A percentile compares a stretch with the other conserved stretches of the same genome.
Conservation (phyloP, 2,797 vertebrate species). For the Clarias platycephalus region DNA sequence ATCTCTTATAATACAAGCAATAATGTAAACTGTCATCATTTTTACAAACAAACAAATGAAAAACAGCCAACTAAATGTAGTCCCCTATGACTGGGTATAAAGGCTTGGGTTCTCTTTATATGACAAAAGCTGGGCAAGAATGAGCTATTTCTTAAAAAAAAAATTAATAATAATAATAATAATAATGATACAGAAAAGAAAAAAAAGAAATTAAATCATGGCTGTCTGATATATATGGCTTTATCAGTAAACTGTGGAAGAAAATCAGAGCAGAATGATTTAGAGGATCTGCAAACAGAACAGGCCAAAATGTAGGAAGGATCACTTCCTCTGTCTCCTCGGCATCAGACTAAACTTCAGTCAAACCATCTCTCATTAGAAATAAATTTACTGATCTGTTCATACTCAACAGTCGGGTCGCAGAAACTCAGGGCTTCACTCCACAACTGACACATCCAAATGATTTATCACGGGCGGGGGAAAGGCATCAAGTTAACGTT, state of each 20-base stretch:
- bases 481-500: neutral
- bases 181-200: neutral
- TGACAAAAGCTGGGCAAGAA: neutral
- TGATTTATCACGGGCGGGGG: no score
- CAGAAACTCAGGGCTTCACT: no score
- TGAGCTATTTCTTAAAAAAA: no score
- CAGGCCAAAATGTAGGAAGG: neutral
- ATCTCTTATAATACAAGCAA: no score
- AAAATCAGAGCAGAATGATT: neutral
- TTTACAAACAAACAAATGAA: no score
- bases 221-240: neutral
- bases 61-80: no score
- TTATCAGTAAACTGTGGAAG: neutral
- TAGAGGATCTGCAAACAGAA: constrained; percentile 6
- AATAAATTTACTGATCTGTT: neutral
- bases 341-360: neutral
- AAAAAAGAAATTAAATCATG: neutral
- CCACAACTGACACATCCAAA: no score
- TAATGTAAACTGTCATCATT: neutral
- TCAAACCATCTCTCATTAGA: neutral
- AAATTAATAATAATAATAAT: no score
- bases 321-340: constrained; percentile 8
- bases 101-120: neutral
- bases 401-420: neutral
- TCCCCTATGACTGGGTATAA: neutral